Percentiles rank a stretch among this genome's conserved stretches.
Evolutionary conservation across 2,888 invertebrate genomes (phyloP).

Genomic region (Hipparchia semele): DNA sequence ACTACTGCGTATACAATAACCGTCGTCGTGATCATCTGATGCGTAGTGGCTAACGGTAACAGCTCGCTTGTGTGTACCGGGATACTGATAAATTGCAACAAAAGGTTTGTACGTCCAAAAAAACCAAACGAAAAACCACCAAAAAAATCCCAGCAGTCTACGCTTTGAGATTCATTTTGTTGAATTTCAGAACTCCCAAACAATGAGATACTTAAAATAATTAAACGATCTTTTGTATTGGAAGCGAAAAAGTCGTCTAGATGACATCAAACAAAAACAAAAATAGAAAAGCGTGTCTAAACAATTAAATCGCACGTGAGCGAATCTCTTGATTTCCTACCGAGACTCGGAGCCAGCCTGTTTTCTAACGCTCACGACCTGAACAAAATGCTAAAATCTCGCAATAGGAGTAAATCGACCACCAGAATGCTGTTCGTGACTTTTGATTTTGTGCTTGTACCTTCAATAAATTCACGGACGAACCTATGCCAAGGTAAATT

Average conservation of each 20-base stretch:
- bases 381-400: not conserved
- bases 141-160: no score
- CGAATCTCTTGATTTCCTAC: not conserved
- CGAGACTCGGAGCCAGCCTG: conserved; percentile 44
- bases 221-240: not conserved
- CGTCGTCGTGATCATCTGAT: no score
- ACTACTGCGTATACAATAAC: no score
- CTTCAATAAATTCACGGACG: not conserved
- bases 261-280: not conserved
- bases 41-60: no score
- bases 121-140: no score
- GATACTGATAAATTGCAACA: no score
- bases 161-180: not conserved
- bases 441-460: not conserved
- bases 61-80: no score
- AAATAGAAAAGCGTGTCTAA: not conserved
- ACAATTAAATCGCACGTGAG: conserved; percentile 8
- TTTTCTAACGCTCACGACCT: not conserved
- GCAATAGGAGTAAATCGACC: not conserved
- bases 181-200: not conserved
- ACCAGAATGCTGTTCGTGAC: not conserved
- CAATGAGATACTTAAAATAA: not conserved
- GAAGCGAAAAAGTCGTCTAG: not conserved
- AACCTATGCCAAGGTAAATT: not conserved
- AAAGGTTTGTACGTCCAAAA: no score